phyloP scores from a whole-genome alignment of 2,113 vertebrate species.

The Marmota monax region DNA sequence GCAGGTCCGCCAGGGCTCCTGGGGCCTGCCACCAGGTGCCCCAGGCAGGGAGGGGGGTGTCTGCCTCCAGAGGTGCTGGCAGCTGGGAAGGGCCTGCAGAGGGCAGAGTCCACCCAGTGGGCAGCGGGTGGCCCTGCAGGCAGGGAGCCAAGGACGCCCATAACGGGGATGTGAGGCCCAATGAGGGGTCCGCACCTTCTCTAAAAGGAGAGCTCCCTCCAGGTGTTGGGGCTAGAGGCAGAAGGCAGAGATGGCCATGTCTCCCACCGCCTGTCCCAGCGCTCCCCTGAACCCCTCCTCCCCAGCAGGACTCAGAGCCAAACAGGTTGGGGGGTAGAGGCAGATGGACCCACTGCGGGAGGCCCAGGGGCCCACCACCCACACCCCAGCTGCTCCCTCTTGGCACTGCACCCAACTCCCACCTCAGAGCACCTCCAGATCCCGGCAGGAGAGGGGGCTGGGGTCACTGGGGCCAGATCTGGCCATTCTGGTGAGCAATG shows the following conservation, averaged over 20 bases:
- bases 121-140: neutral
- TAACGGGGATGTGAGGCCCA: neutral
- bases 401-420: neutral
- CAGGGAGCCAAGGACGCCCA: fast-evolving
- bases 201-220: neutral
- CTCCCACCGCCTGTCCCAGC: fast-evolving
- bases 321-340: neutral
- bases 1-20: no score
- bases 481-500: neutral
- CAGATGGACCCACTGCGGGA: no score
- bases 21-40: no score
- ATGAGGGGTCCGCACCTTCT: no score
- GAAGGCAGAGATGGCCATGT: no score
- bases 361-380: neutral
- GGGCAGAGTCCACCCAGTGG: neutral
- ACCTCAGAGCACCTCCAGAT: no score
- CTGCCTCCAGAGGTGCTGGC: neutral
- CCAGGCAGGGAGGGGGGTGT: no score
- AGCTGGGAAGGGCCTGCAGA: no score
- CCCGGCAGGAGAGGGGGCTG: neutral
- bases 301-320: neutral
- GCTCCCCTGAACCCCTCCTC: neutral
- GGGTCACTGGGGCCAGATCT: neutral
- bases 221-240: neutral
- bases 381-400: neutral